Conservation (phyloP, 2,797 vertebrate species). For the Rhodeus uyekii region DNA sequence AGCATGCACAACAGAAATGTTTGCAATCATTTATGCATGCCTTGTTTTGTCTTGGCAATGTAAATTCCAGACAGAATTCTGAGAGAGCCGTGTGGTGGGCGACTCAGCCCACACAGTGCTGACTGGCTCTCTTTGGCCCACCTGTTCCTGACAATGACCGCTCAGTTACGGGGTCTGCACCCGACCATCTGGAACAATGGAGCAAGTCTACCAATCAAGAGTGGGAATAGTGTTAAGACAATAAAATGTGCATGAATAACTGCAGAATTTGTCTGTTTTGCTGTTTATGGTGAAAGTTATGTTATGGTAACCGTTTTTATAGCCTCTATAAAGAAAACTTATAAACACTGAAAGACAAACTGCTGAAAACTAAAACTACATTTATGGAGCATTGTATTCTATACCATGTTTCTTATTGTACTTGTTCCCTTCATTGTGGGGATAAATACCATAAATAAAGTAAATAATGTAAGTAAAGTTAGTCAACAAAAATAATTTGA, state of each 20-base stretch:
- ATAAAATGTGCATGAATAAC: neutral
- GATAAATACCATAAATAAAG: neutral
- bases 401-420: neutral
- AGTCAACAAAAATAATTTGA: neutral
- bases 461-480: no score
- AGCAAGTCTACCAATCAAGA: conserved; percentile 6
- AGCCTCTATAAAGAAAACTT: neutral
- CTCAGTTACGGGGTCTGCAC: conserved; percentile 41
- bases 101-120: conserved; percentile 42
- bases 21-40: neutral
- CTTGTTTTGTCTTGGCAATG: conserved; percentile 18
- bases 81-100: conserved; percentile 33
- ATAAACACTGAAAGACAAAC: neutral
- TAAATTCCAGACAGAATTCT: conserved; percentile 28
- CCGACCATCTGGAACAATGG: conserved; percentile 33
- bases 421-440: neutral
- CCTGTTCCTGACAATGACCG: conserved; percentile 47
- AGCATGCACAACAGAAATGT: conserved; percentile 11
- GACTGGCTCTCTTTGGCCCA: conserved; percentile 60
- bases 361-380: neutral
- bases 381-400: neutral
- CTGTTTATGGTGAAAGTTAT: neutral
- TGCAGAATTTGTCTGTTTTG: neutral
- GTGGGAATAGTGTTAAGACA: neutral
- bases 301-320: neutral